Conservation (phyloP, 2,888 invertebrate genomes). For the Deilephila elpenor region DNA sequence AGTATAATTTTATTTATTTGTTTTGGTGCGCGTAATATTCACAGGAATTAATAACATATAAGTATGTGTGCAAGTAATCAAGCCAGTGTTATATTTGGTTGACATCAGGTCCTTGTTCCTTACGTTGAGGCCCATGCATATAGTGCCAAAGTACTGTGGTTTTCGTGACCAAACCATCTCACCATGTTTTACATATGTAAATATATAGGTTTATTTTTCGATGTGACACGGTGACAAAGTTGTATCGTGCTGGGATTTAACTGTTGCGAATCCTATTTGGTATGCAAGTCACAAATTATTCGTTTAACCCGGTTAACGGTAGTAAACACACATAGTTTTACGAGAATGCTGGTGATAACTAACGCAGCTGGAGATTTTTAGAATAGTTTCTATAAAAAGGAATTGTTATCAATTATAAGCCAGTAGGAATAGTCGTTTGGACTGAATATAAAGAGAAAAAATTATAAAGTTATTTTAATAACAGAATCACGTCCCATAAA, state of each 20-base stretch:
- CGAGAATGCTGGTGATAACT: background rate
- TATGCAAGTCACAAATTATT: constrained; percentile 1
- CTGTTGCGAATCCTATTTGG: background rate
- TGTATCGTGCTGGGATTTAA: background rate
- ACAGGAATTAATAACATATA: no score
- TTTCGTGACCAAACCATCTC: background rate
- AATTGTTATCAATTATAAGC: no score
- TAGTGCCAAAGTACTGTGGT: background rate
- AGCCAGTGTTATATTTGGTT: no score
- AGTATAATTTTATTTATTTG: no score
- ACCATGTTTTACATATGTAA: constrained; percentile 4
- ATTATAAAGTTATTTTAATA: no score
- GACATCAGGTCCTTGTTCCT: no score
- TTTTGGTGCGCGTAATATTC: no score
- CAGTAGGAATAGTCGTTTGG: no score
- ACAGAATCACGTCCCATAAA: no score
- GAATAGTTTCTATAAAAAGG: background rate
- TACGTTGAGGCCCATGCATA: no score
- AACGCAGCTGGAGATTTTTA: background rate
- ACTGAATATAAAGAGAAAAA: no score
- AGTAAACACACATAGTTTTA: background rate
- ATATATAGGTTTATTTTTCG: background rate
- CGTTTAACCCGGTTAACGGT: constrained; percentile 10
- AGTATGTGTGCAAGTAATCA: no score
- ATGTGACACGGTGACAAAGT: background rate